A percentile compares a stretch with the other conserved stretches of the same genome.
Conservation (phyloP, 2,888 invertebrate genomes). For the Polyommatus iphigenia region DNA sequence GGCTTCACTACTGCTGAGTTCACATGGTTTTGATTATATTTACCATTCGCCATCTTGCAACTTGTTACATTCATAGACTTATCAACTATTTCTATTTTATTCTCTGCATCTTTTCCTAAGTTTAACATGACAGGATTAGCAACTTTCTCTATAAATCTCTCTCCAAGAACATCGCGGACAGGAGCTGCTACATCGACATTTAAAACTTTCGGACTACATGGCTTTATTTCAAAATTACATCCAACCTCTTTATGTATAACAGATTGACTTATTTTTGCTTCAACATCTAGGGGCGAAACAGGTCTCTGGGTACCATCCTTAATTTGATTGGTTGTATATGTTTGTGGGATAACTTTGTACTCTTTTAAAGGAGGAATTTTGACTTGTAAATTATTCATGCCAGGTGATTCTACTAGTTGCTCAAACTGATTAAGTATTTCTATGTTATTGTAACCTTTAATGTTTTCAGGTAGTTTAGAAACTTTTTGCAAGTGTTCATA, state of each 20-base stretch:
- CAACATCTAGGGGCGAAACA: slow-evolving; percentile 73
- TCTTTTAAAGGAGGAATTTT: slow-evolving; percentile 46
- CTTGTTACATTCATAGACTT: slow-evolving; percentile 50
- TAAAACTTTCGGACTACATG: slow-evolving; percentile 75
- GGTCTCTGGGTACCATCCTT: slow-evolving; percentile 52
- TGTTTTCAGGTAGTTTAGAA: slow-evolving; percentile 75
- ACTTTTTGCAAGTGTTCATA: slow-evolving; percentile 78
- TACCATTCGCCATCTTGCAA: slow-evolving; percentile 66
- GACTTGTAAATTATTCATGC: slow-evolving; percentile 48
- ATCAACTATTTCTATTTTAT: slow-evolving; percentile 42
- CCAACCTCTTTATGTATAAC: slow-evolving; percentile 78
- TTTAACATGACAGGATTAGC: slow-evolving; percentile 60
- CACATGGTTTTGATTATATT: slow-evolving; percentile 51
- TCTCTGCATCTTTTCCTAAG: slow-evolving; percentile 49
- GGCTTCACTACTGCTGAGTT: slow-evolving; percentile 46
- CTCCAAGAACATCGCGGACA: slow-evolving; percentile 61
- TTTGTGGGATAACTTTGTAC: slow-evolving; percentile 37
- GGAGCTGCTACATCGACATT: slow-evolving; percentile 70
- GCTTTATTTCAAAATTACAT: slow-evolving; percentile 77
- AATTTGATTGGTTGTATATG: slow-evolving; percentile 34
- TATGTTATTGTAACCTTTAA: slow-evolving; percentile 73
- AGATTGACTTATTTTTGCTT: slow-evolving; percentile 77
- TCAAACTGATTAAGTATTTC: slow-evolving; percentile 74
- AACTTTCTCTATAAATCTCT: slow-evolving; percentile 71
- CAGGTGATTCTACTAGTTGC: slow-evolving; percentile 69